Conservation (phyloP, 2,888 invertebrate species). For the Eupithecia exiguata region DNA sequence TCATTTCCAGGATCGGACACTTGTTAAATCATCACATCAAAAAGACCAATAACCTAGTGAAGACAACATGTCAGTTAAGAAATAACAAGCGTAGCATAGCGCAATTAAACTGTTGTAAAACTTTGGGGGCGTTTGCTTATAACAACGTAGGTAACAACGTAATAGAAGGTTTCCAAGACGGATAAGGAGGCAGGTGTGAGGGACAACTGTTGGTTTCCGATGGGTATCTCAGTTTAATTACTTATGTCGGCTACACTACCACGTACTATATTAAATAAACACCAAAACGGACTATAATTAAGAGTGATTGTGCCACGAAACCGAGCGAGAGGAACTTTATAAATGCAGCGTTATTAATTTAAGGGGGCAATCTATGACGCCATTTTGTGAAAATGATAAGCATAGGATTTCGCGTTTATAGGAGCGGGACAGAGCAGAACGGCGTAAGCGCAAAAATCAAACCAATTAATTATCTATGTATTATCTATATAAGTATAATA, state of each 20-base stretch:
- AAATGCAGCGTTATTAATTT: neutral
- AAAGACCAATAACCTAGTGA: conserved; percentile 45
- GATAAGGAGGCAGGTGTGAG: conserved; percentile 65
- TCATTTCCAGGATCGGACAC: too few relatives aligned
- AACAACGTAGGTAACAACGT: conserved; percentile 66
- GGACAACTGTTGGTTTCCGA: conserved; percentile 55
- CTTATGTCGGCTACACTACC: conserved; percentile 68
- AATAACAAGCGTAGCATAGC: conserved; percentile 73
- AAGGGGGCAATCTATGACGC: too few relatives aligned
- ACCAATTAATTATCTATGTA: too few relatives aligned
- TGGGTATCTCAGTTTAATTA: conserved; percentile 70
- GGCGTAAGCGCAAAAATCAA: too few relatives aligned
- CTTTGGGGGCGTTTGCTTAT: conserved; percentile 66
- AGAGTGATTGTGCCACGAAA: conserved; percentile 27
- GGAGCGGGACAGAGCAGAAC: too few relatives aligned
- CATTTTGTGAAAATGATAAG: too few relatives aligned
- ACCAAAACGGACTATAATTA: conserved; percentile 61
- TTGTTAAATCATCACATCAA: conserved; percentile 8
- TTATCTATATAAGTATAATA: too few relatives aligned
- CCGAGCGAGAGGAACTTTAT: neutral
- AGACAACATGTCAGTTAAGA: conserved; percentile 61
- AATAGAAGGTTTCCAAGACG: conserved; percentile 66
- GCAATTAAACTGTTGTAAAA: conserved; percentile 75
- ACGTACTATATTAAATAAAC: conserved; percentile 66
- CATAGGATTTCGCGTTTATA: too few relatives aligned